Evolutionary conservation across 2,888 invertebrate genomes (phyloP).

Genomic region (Matsumyia berberina): DNA sequence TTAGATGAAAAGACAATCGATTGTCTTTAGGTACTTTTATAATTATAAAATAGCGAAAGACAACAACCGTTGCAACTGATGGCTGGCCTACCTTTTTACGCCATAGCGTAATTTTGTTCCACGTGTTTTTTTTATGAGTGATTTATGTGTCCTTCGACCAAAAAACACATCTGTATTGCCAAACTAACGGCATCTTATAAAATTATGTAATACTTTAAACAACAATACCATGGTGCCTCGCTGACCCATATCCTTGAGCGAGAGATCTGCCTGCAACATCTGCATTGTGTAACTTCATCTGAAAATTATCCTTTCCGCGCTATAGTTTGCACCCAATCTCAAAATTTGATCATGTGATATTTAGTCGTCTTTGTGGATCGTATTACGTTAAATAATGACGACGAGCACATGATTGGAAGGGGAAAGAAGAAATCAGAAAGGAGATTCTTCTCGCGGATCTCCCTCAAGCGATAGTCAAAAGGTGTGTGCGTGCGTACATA

Average conservation of each 20-base stretch:
- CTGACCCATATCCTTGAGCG: slow-evolving; percentile 75
- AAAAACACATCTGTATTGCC: slow-evolving; percentile 59
- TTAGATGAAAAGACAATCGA: slow-evolving; percentile 48
- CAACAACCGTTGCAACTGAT: slow-evolving; percentile 35
- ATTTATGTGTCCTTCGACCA: slow-evolving; percentile 50
- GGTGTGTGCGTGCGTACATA: slow-evolving; percentile 52
- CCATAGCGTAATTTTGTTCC: slow-evolving; percentile 19
- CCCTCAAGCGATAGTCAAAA: slow-evolving; percentile 59
- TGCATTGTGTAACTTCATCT: slow-evolving; percentile 75
- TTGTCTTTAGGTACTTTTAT: slow-evolving; percentile 29
- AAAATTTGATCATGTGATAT: slow-evolving; percentile 70
- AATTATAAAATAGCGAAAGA: slow-evolving; percentile 43
- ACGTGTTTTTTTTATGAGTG: slow-evolving; percentile 46
- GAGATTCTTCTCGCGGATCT: slow-evolving; percentile 65
- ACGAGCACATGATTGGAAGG: slow-evolving; percentile 18
- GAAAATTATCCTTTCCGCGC: slow-evolving; percentile 74
- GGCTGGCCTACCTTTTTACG: slow-evolving; percentile 38
- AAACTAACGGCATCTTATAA: slow-evolving; percentile 55
- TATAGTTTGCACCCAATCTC: slow-evolving; percentile 62
- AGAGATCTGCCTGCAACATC: slow-evolving; percentile 51
- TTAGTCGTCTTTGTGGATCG: slow-evolving; percentile 61
- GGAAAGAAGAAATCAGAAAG: slow-evolving; percentile 25
- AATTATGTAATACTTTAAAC: slow-evolving; percentile 66
- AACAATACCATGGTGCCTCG: slow-evolving; percentile 20
- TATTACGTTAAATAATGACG: slow-evolving; percentile 34